Percentiles rank a stretch among this genome's conserved stretches.
Conservation (phyloP, 1,140 invertebrate species). For the Drosophila sp. region DNA sequence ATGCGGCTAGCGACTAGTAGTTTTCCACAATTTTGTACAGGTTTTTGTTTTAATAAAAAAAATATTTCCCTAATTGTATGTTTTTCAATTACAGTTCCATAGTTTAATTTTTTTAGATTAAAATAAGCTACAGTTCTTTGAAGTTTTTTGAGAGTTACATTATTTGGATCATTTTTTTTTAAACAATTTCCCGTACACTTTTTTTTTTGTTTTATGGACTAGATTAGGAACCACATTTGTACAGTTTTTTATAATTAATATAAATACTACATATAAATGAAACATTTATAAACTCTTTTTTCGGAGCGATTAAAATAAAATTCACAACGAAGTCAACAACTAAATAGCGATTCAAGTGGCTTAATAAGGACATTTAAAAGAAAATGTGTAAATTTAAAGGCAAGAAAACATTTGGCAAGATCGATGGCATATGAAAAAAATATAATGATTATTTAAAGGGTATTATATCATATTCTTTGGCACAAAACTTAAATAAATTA, state of each 20-base stretch:
- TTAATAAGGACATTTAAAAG: background rate
- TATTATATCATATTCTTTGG: background rate
- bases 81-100: background rate
- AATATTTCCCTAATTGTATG: slow-evolving; percentile 3
- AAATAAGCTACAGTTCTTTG: slow-evolving; percentile 61
- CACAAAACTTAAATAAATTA: slow-evolving; percentile 16
- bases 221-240: slow-evolving; percentile 83
- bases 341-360: slow-evolving; percentile 21
- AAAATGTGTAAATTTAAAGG: background rate
- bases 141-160: slow-evolving; percentile 25
- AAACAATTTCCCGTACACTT: slow-evolving; percentile 41
- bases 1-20: slow-evolving; percentile 4
- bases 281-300: slow-evolving; percentile 10
- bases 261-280: slow-evolving; percentile 43
- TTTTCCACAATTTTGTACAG: slow-evolving; percentile 2
- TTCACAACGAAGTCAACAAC: background rate
- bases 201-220: slow-evolving; percentile 65
- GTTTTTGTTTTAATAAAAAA: background rate
- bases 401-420: slow-evolving; percentile 11
- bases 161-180: slow-evolving; percentile 25
- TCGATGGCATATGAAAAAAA: slow-evolving; percentile 35
- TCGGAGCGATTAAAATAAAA: slow-evolving; percentile 21
- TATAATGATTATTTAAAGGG: slow-evolving; percentile 1
- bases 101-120: slow-evolving; percentile 52
- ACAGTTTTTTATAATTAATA: slow-evolving; percentile 71